Evolutionary conservation across 1,140 invertebrate genomes (phyloP), one percentile per base, ranked within the genome.

Genomic region (Lethrus apterus): DNA sequence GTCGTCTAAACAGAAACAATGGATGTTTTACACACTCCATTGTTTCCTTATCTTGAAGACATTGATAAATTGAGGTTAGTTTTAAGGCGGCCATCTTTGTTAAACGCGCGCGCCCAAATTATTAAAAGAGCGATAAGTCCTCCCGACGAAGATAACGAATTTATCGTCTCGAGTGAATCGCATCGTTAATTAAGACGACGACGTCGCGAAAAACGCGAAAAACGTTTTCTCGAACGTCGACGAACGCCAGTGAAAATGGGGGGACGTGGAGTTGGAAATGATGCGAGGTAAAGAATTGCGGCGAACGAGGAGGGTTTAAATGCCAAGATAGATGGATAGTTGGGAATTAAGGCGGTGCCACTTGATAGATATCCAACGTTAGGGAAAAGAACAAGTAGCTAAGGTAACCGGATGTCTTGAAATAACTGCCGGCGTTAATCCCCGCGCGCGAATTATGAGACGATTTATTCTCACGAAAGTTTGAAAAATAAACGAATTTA

Each of bases 41-140:
- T 65, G 63, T 65, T 58, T 59, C 60, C 51, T 65, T 65, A 65
- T 65, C 63, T 65, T 65, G 59, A 64, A 65, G 63, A 65, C 63
- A 65, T 65, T 65, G 63, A 65, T 65, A 65, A 65, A 65, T 65
- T 65, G 56, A 64, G 63, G 63, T 65, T 64, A 64, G 62, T 65
- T 65, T 63, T 61, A 63, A 62, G 60, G 60, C 63, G 56, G 60
- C 57, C 60, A 62, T 64, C 62, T 62, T 61, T 60, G 60, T 60
- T 61, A 7, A 26, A n/a, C 24, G 24, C 24, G 24, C 5, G 24
- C 5, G n/a, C 24, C 24, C n/a, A 7, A n/a, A n/a, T n/a, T n/a
- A n/a, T n/a, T n/a, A n/a, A n/a, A n/a, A n/a, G n/a, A 26, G 7
- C 24, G 29, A 11, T 21, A 21, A 23, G 24, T 19, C 44, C 24